phyloP scores from a whole-genome alignment of 2,797 vertebrate species.

The Oryzias sinensis region DNA sequence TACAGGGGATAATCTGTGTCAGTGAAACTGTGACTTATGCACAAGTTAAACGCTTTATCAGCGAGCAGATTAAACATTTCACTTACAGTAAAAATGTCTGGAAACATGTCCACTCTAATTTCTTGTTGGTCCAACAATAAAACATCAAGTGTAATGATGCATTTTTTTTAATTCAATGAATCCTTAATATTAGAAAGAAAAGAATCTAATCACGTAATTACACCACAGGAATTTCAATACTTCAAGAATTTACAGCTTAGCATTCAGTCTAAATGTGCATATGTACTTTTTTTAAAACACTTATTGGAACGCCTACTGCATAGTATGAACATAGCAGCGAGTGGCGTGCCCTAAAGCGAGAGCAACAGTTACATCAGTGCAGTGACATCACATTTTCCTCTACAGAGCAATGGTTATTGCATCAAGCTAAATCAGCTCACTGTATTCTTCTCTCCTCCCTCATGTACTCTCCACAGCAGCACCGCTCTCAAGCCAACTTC shows the following conservation, averaged over 20 bases:
- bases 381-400: neutral
- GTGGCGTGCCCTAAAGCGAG: neutral
- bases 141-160: too few relatives aligned
- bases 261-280: too few relatives aligned
- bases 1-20: slow-evolving; percentile 36
- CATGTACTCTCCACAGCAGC: slow-evolving; percentile 24
- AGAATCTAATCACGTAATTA: too few relatives aligned
- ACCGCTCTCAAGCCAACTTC: neutral
- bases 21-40: slow-evolving; percentile 39
- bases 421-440: slow-evolving; percentile 11
- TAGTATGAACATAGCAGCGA: neutral
- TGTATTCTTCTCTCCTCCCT: slow-evolving; percentile 37
- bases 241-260: too few relatives aligned
- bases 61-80: slow-evolving; percentile 29
- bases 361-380: neutral
- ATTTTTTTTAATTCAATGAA: too few relatives aligned
- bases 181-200: too few relatives aligned
- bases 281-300: too few relatives aligned
- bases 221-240: too few relatives aligned
- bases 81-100: slow-evolving; percentile 14
- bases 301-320: neutral
- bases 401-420: neutral
- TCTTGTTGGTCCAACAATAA: too few relatives aligned
- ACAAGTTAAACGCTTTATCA: slow-evolving; percentile 29
- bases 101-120: neutral